phyloP scores from a whole-genome alignment of 2,888 invertebrate genomes.

The Myathropa florea region DNA sequence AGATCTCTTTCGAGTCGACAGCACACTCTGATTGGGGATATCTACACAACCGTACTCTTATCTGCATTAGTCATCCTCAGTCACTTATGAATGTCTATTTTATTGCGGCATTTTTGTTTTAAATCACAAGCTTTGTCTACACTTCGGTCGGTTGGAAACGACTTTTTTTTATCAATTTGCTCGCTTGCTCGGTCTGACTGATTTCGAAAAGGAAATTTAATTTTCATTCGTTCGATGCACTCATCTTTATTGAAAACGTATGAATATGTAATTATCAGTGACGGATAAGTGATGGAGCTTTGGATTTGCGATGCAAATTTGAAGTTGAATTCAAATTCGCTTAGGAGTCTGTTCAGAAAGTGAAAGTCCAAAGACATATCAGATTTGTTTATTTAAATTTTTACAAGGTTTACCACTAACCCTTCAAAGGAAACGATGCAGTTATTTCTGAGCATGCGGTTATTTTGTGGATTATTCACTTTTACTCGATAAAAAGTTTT shows the following conservation, averaged over 20 bases:
- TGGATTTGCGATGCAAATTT: not conserved
- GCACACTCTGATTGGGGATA: not conserved
- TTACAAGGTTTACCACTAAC: not conserved
- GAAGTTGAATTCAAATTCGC: not conserved
- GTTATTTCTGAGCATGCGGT: too few species aligned
- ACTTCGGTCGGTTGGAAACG: not conserved
- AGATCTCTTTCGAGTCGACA: not conserved
- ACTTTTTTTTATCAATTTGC: not conserved
- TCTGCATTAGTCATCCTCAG: constrained; percentile 26
- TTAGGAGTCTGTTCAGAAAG: not conserved
- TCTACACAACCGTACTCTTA: constrained; percentile 11
- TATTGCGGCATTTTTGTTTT: not conserved
- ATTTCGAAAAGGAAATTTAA: not conserved
- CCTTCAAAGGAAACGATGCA: too few species aligned
- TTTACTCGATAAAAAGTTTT: too few species aligned
- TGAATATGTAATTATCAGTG: not conserved
- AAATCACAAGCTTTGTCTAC: not conserved
- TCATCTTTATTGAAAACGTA: not conserved
- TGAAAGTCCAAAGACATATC: not conserved
- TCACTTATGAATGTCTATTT: not conserved
- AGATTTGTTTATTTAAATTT: not conserved
- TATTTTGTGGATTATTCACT: too few species aligned
- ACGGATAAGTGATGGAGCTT: not conserved
- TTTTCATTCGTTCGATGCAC: not conserved
- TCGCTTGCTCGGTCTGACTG: not conserved